These are phyloP conservation scores for Prinia subflava DNA, from an alignment of 2,113 vertebrate genomes.

Conservation along the genomic window DNA sequence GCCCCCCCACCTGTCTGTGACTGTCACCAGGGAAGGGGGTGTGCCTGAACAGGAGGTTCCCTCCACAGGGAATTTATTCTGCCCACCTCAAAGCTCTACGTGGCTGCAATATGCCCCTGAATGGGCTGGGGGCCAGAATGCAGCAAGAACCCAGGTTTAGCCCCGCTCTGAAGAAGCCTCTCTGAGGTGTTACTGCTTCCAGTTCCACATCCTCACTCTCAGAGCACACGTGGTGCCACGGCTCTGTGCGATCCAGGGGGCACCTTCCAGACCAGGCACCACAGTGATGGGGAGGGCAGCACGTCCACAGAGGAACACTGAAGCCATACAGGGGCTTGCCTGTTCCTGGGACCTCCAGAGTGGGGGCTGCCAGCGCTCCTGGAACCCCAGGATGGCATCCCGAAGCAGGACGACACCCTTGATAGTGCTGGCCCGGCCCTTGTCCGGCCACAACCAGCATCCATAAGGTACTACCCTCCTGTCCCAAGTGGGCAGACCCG, in stretches of 20 bases:
- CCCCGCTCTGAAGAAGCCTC: not conserved
- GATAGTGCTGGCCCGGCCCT: not conserved
- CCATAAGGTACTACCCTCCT: not conserved
- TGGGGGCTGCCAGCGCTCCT: not conserved
- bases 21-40: fast-evolving
- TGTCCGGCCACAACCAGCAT: not conserved
- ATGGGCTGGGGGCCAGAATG: not conserved
- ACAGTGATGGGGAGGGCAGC: not conserved
- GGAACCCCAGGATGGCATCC: not conserved
- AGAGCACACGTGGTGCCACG: not conserved
- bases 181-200: not conserved
- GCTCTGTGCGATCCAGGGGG: not conserved
- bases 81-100: fast-evolving
- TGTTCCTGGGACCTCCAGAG: not conserved
- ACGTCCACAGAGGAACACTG: not conserved
- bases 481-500: not conserved
- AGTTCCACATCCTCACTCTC: not conserved
- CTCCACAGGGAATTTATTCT: not conserved
- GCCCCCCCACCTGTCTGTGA: not conserved
- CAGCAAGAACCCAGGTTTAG: not conserved
- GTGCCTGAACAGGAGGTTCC: not conserved
- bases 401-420: not conserved
- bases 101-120: fast-evolving
- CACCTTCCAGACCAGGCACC: not conserved
- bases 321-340: fast-evolving